Conservation (phyloP, 2,113 vertebrate species). For the Erythrolamprus reginae region DNA sequence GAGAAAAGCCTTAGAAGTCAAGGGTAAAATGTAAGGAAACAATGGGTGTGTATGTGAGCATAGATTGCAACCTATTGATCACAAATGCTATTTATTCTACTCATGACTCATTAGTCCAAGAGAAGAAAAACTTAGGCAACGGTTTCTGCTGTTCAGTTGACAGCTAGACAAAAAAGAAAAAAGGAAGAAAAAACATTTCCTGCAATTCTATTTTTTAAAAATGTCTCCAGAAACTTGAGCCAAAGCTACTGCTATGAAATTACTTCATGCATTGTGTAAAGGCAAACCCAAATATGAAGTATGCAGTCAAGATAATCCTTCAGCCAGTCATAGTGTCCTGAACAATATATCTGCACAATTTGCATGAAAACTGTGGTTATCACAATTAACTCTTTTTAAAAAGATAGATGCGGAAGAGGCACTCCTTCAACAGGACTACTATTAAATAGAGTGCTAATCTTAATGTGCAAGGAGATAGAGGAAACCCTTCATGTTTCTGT, state of each 20-base stretch:
- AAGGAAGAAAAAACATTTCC: conserved; percentile 39
- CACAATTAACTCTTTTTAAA: not conserved
- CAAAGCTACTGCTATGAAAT: conserved; percentile 46
- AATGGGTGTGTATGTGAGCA: conserved; percentile 30
- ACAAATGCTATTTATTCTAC: conserved; percentile 40
- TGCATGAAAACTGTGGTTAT: not conserved
- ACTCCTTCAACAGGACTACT: not conserved
- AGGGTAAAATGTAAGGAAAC: conserved; percentile 45
- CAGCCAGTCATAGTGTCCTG: not conserved
- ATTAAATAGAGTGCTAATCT: not conserved
- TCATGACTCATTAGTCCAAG: conserved; percentile 40
- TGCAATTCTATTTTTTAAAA: conserved; percentile 57
- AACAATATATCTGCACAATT: conserved; percentile 37
- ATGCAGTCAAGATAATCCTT: not conserved
- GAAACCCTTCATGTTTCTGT: not conserved
- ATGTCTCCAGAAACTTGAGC: conserved; percentile 51
- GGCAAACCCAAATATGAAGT: not conserved
- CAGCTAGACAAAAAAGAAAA: conserved; percentile 56
- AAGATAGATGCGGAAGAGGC: not conserved
- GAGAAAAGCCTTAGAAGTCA: conserved; percentile 48
- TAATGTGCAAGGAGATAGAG: not conserved
- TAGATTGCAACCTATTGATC: conserved; percentile 59
- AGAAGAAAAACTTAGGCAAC: conserved; percentile 56
- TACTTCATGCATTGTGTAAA: not conserved
- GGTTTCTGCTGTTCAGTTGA: conserved; percentile 57